Conservation (phyloP, 2,888 invertebrate genomes). For the Drosophila meridionalis region DNA sequence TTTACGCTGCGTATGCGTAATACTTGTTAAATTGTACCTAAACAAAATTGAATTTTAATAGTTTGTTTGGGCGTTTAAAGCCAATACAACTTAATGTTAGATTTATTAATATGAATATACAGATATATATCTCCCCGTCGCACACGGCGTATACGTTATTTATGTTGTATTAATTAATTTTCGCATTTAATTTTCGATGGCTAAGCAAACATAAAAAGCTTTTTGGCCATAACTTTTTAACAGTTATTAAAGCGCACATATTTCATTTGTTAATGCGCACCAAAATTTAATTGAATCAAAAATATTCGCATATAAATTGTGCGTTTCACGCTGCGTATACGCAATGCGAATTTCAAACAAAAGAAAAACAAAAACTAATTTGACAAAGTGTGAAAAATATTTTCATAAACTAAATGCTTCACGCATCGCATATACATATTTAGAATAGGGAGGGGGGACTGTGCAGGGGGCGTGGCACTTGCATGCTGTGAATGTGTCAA, state of each 20-base stretch:
- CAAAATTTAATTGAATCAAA: background rate
- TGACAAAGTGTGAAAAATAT: conserved; percentile 78
- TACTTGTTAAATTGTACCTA: background rate
- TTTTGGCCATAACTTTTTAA: background rate
- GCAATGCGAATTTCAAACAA: conserved; percentile 23
- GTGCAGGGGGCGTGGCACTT: conserved; percentile 19
- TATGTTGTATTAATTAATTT: background rate
- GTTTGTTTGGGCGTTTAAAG: background rate
- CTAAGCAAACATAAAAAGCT: background rate
- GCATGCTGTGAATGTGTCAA: conserved; percentile 65
- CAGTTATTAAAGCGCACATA: conserved; percentile 1
- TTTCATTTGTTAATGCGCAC: background rate
- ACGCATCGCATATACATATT: conserved; percentile 3
- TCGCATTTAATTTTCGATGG: background rate
- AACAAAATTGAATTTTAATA: background rate
- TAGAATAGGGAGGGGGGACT: no score
- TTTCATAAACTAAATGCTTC: conserved; percentile 69
- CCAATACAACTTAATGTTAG: background rate
- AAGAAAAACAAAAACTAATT: conserved; percentile 36
- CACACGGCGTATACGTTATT: conserved; percentile 6
- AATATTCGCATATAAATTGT: conserved; percentile 9
- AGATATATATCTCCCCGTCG: background rate
- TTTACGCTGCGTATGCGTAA: background rate
- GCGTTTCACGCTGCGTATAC: conserved; percentile 21
- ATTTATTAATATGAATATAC: background rate